Evolutionary conservation across 2,888 invertebrate genomes (phyloP).

Genomic region (Linyphia triangularis): DNA sequence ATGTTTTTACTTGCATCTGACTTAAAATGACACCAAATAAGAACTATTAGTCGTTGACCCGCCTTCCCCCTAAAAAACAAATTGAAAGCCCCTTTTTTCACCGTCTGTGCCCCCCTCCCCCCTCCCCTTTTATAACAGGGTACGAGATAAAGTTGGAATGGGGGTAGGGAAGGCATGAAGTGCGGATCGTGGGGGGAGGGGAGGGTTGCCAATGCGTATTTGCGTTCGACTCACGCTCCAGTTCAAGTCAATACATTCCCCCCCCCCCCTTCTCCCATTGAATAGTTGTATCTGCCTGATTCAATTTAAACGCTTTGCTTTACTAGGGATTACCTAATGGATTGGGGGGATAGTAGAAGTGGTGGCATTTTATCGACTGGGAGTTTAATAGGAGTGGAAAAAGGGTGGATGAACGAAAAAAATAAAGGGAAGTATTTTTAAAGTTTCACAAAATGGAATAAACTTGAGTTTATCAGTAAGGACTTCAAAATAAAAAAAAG

Average conservation of each 20-base stretch:
- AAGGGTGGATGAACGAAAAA: neutral
- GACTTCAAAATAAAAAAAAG: neutral
- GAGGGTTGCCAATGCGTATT: conserved; percentile 36
- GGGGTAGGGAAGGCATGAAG: neutral
- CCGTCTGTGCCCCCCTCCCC: neutral
- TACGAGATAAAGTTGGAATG: neutral
- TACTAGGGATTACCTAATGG: conserved; percentile 48
- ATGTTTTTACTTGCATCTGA: conserved; percentile 59
- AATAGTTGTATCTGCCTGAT: conserved; percentile 64
- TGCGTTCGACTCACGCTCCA: conserved; percentile 36
- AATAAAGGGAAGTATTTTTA: conserved; percentile 1
- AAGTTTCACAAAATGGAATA: neutral
- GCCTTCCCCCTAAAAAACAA: conserved; percentile 44
- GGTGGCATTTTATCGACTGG: neutral
- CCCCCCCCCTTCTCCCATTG: neutral
- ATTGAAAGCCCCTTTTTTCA: conserved; percentile 57
- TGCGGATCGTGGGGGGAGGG: neutral
- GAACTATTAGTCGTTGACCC: conserved; percentile 72
- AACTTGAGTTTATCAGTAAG: neutral
- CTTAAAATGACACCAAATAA: conserved; percentile 61
- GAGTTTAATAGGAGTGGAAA: conserved; percentile 16
- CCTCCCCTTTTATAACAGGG: neutral
- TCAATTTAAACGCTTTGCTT: conserved; percentile 63
- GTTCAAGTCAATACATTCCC: conserved; percentile 42
- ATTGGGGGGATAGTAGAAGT: neutral